Percentiles rank a stretch among this genome's conserved stretches.
These are phyloP conservation scores for Pangasianodon gigas DNA, from an alignment of 2,113 vertebrate genomes.

Conservation along the genomic window DNA sequence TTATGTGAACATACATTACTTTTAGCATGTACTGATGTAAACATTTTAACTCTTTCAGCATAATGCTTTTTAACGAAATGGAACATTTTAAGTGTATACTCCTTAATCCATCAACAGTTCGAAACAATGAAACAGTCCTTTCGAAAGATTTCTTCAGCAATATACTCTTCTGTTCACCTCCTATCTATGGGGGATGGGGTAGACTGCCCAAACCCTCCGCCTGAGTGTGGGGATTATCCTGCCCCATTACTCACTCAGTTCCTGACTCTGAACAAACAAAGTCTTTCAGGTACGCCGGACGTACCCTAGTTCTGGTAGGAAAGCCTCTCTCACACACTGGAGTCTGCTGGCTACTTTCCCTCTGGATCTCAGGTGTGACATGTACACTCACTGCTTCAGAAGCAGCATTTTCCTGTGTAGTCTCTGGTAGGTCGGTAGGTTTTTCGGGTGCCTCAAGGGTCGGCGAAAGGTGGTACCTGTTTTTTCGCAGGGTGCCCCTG, in stretches of 20 bases:
- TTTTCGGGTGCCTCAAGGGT: background rate
- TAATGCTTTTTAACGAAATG: too few relatives aligned
- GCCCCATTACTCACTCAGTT: conserved; percentile 21
- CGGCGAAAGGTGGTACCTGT: conserved; percentile 10
- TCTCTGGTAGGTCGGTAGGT: background rate
- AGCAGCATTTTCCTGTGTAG: too few relatives aligned
- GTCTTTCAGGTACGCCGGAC: background rate
- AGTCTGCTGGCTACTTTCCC: background rate
- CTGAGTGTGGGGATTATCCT: conserved; percentile 30
- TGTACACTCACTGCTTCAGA: background rate
- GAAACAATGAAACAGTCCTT: too few relatives aligned
- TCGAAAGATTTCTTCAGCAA: too few relatives aligned
- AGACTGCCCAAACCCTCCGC: conserved; percentile 14
- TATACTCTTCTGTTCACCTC: too few relatives aligned
- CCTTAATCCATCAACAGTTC: too few relatives aligned
- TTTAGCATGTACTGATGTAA: too few relatives aligned
- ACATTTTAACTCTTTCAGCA: too few relatives aligned
- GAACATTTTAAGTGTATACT: too few relatives aligned
- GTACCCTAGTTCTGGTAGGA: background rate
- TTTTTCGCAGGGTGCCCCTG: conserved; percentile 18
- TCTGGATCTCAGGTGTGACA: too few relatives aligned
- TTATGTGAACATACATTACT: too few relatives aligned
- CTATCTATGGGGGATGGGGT: conserved; percentile 16
- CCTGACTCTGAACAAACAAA: background rate
- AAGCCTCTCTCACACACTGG: background rate